Evolutionary conservation across 2,888 invertebrate genomes (phyloP).

Genomic region (Silvanus unidentatus): DNA sequence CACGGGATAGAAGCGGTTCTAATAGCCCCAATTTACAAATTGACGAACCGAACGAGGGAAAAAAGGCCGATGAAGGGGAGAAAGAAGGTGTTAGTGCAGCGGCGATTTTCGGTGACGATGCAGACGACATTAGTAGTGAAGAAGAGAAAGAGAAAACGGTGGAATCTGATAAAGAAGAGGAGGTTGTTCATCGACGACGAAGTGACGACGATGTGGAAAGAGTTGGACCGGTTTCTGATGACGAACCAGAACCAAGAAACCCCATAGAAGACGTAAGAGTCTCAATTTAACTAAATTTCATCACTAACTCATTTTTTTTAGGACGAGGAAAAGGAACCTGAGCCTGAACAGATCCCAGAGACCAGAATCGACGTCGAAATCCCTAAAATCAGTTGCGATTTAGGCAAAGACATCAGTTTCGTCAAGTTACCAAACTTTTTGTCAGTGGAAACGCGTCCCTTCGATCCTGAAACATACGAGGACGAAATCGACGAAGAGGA

Average conservation of each 20-base stretch:
- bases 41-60: conserved; percentile 54
- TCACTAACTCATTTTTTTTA: conserved; percentile 22
- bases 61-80: conserved; percentile 53
- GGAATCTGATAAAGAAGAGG: conserved; percentile 34
- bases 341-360: conserved; percentile 79
- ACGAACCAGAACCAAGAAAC: conserved; percentile 18
- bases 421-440: conserved; percentile 97
- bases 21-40: conserved; percentile 50
- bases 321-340: conserved; percentile 65
- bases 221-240: conserved; percentile 25
- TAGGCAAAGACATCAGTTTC: conserved; percentile 89
- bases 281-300: conserved; percentile 24
- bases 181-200: conserved; percentile 36
- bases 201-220: conserved; percentile 30
- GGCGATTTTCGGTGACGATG: conserved; percentile 89
- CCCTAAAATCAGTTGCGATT: conserved; percentile 87
- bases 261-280: conserved; percentile 32
- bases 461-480: conserved; percentile 90
- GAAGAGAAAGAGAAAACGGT: conserved; percentile 56
- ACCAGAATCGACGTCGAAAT: conserved; percentile 96
- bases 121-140: conserved; percentile 86
- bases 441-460: conserved; percentile 95
- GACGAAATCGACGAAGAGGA: conserved; percentile 99
- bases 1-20: conserved; percentile 31
- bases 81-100: conserved; percentile 61